Base-by-base conservation (phyloP, 2,888 invertebrate genomes). In the Dynastes hyllus region DNA sequence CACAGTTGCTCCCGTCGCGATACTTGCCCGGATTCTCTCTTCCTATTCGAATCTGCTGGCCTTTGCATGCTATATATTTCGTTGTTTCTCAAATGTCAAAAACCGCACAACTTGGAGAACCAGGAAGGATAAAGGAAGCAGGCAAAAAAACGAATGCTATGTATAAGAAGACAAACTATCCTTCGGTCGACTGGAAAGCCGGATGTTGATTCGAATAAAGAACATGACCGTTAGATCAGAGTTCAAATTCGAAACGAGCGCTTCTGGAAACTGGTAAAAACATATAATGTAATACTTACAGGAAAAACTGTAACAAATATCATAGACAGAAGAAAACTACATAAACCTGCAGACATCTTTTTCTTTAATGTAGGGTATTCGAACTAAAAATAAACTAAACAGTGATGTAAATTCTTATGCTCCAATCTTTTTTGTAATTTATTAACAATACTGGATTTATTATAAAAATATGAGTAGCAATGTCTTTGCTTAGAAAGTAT, bases 161-260 rank as follows among this genome's bases (percentile, higher is more conserved):
- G 6, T 4, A n/a, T 16, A 2, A n/a, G 55, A n/a, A n/a, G 55
- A 55, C 55, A 86, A 88, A 86, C 86, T 87, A 45, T 86, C 87
- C 87, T 86, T 85, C 84, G 85, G 84, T 83, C 84, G 83, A 87
- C 87, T 86, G 87, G 87, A 86, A 87, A 88, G 87, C 87, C 88
- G 88, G 89, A 89, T 88, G 88, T 88, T 87, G 88, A 88, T 88
- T 88, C 88, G 88, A 88, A 88, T 88, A 88, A 88, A 87, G 84
- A 86, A 87, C 85, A 85, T 85, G 40, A 40, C 37, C 66, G 40
- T 37, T 16, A 86, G 11, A 45, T 11, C 45, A 11, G 45, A 45
- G 45, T 45, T 45, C 45, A 8, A 45, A 45, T 45, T 45, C 45
- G 45, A 45, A 45, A 45, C 45, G 9, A 45, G 11, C 2, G 45